Evolutionary conservation across 2,797 vertebrate species (phyloP), one percentile per base, ranked within the genome.

Genomic region (Spinus pinus): DNA sequence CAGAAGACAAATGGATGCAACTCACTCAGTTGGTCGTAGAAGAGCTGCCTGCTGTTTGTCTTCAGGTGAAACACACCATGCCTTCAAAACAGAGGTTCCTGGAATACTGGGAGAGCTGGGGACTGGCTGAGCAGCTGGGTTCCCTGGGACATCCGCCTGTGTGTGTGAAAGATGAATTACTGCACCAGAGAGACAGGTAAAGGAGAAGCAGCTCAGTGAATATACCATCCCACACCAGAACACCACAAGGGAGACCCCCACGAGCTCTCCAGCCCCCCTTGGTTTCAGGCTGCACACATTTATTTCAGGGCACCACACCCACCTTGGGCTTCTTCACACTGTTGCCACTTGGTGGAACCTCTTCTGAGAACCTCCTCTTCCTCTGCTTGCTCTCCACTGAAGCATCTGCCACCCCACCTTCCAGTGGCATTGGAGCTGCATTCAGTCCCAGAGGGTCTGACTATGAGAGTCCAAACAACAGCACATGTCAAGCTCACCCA

Each of bases 381-480:
- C 98, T 98, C 73, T 98, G 97, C 61, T 98, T 99, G 62, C 98
- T 99, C 66, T 99, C 99, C 49, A 98, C 93, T 33, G 97, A 67
- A 6, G 95, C 86, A 69, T 98, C 97, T 42, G 95, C 79, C 81
- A 97, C 73, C 2, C 97, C 97, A 44, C 96, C 98, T 88, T 99
- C 99, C 57, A 98, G 98, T 25, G 98, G 98, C 81, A 96, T 93
- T 1, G 99, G 99, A 35, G 99, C 99, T 0, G 99, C 99, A 0
- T 99, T 99, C 96, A 99, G 95, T 60, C 99, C 99, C 97, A 99
- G 97, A 72, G 99, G 99, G 95, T 99, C 99, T 18, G 99, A 99
- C 99, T 99, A 53, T 33, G 73, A 61, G 81, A n/a, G 78, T 37
- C 75, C 90, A 87, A 85, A 92, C 67, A 95, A 51, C 2, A 79